Evolutionary conservation across 92 coral and sea anemone species (phyloP).

Genomic region (Porites evermanni): DNA sequence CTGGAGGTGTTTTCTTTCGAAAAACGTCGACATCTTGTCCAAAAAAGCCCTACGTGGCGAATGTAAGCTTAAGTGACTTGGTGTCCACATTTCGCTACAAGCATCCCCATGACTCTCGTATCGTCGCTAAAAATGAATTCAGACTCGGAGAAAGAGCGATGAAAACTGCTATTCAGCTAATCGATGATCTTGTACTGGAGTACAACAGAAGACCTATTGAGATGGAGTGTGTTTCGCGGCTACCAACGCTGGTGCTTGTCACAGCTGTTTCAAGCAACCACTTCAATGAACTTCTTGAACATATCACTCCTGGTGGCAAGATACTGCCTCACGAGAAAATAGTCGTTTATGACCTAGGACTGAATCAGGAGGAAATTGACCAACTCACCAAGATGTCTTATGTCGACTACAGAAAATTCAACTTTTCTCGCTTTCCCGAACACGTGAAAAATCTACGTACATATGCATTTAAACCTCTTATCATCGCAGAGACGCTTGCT

Average conservation of each 20-base stretch:
- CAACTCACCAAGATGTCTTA: background rate
- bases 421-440: background rate
- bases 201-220: background rate
- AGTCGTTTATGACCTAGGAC: no score
- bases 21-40: no score
- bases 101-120: background rate
- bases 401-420: no score
- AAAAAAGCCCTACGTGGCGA: no score
- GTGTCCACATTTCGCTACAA: background rate
- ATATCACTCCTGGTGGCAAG: background rate
- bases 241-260: background rate
- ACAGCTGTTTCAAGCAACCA: background rate
- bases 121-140: background rate
- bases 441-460: conserved; percentile 8
- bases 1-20: no score
- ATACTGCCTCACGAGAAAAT: background rate
- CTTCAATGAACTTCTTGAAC: background rate
- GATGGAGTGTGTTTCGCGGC: background rate
- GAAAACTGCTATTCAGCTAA: background rate
- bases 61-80: no score
- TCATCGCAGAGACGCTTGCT: background rate
- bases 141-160: background rate
- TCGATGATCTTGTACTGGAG: background rate
- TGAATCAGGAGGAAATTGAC: background rate
- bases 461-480: conserved; percentile 1